Percentiles rank a stretch among this genome's conserved stretches.
These are phyloP conservation scores for Ceratosolen fusciceps DNA, from an alignment of 1,140 invertebrate species.

Conservation along the genomic window DNA sequence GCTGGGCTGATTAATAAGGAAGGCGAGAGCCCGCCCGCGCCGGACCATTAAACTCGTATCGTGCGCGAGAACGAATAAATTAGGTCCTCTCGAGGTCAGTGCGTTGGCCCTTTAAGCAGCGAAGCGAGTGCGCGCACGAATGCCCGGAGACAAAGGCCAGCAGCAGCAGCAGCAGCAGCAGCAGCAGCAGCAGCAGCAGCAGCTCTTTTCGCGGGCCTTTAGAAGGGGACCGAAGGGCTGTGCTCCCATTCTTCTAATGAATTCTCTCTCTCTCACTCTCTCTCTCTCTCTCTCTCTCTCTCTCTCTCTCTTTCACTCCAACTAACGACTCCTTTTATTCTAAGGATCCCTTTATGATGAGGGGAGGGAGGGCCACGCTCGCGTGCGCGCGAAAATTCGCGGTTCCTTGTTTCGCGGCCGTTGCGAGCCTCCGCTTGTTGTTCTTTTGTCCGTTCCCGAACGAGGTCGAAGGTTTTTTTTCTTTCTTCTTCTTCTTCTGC, in stretches of 20 bases:
- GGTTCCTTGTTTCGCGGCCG: conserved; percentile 7
- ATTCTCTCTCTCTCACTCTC: neutral
- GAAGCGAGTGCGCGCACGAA: conserved; percentile 50
- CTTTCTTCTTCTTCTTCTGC: too few species aligned
- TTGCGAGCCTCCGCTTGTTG: conserved; percentile 23
- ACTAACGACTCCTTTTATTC: too few species aligned
- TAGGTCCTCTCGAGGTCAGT: conserved; percentile 34
- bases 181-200: too few species aligned
- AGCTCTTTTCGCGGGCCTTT: conserved; percentile 7
- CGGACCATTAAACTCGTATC: conserved; percentile 56
- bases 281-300: neutral
- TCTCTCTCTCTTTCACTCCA: neutral
- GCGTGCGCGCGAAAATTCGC: conserved; percentile 44
- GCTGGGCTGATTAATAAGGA: conserved; percentile 22
- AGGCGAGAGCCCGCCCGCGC: neutral
- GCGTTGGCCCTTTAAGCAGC: conserved; percentile 52
- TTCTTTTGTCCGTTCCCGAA: conserved; percentile 6
- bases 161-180: too few species aligned
- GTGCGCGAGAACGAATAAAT: conserved; percentile 54
- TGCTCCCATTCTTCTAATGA: conserved; percentile 19
- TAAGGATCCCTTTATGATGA: neutral
- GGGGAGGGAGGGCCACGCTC: too few species aligned
- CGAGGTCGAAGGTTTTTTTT: neutral
- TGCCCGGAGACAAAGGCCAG: conserved; percentile 44
- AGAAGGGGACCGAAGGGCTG: neutral